Evolutionary conservation across 92 coral and sea anemone species (phyloP), one percentile per base, ranked within the genome.

Genomic region (Zoanthus gigantus): DNA sequence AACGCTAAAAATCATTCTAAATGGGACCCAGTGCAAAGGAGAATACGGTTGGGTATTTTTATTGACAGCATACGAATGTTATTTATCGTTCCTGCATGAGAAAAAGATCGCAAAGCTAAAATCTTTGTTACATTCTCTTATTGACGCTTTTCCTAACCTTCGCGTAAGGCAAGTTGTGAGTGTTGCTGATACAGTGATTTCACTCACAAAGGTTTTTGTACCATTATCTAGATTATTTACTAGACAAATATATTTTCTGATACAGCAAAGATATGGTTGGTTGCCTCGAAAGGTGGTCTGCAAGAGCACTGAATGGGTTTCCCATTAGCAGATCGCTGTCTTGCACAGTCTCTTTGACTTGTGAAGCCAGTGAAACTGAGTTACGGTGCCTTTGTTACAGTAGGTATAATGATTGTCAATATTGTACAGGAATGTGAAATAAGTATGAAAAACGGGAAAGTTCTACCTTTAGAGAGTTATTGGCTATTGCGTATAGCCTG

Each of bases 191-290:
- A 72, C 75, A 50, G 71, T 90, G 32, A 81, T 90, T 67, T 78
- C 93, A 15, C 74, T 90, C 65, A 60, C 92, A 12, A 31, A 32
- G 28, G 92, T 85, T 4, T 17, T 89, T 48, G 92, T 90, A 28
- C 77, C 91, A 34, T 31, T 83, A 16, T 47, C 84, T 37, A 61
- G 78, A 45, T 87, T 87, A 47, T 90, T 90, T 86, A 86, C 92
- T 30, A 84, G 92, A 67, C 92, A 90, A 86, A 90, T 90, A 86
- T 90, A 85, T 90, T 68, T 71, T 85, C 67, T 78, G 45, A 85
- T 76, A 18, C 85, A 85, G 48, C 44, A 56, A 53, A 63, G 92
- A 69, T 31, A 66, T 15, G 37, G 44, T 28, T 90, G 90, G 90
- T 63, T 60, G 86, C 82, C 16, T 29, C 71, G 29, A 74, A 18